Base-by-base conservation (phyloP, 2,888 invertebrate species). In the Cremastinae sp. region DNA sequence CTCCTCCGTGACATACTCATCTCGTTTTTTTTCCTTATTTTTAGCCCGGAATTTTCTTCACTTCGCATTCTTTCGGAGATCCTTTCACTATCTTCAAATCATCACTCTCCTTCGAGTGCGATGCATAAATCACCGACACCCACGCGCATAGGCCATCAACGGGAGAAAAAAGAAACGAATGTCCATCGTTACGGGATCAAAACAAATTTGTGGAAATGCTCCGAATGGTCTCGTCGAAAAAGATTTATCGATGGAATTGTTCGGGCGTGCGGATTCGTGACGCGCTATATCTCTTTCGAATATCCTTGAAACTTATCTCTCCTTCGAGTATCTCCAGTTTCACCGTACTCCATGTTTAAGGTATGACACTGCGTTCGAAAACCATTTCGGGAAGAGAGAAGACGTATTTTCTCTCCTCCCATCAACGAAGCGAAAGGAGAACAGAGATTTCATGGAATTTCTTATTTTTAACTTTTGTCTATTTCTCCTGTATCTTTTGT, bases 191-290 rank as follows among this genome's bases (percentile, higher is more conserved):
- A 69, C 53, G 39, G 64, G 75, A 76, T 72, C 68, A 76, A 76
- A 76, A 76, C 68, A 76, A 71, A 76, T 76, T 69, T 72, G 72
- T 64, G 39, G 64, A 68, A 62, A 69, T 69, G 18, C 68, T 28
- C 28, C 45, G 43, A 61, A 64, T 51, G 65, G 18, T 37, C 16
- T 14, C 7, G 56, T 37, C 41, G 58, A 69, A 58, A 69, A 59
- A 69, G 72, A 76, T 72, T 76, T 76, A 76, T 76, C 58, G 72
- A 69, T 10, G 43, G 49, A 28, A n/a, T 14, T 22, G 39, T 28
- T 16, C 10, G 18, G n/a, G 45, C 47, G 8, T 51, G n/a, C 18
- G 49, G 18, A 49, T 49, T 9, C 56, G 12, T 16, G 7, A 4
- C 41, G 8, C 10, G 37, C 68, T n/a, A 12, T 58, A 35, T 47